Percentiles rank a stretch among this genome's conserved stretches.
Conservation (phyloP, 1,140 invertebrate species). For the Drosophila teissieri region DNA sequence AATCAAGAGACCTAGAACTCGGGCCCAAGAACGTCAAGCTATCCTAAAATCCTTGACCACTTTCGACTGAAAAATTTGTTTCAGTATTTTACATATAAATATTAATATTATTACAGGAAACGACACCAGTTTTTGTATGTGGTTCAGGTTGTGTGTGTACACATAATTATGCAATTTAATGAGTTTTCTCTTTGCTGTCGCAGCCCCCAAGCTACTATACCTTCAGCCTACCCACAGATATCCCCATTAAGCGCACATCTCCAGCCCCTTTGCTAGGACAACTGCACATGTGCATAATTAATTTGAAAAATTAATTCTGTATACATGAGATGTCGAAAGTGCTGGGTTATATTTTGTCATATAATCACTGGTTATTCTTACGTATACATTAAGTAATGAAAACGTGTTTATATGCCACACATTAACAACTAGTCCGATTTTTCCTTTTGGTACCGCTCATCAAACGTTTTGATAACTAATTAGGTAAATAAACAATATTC, state of each 20-base stretch:
- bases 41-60: constrained; percentile 65
- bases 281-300: constrained; percentile 76
- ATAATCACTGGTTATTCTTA: no score
- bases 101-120: constrained; percentile 74
- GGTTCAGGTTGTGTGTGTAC: constrained; percentile 40
- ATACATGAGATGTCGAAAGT: constrained; percentile 20
- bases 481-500: background rate
- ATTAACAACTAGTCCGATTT: background rate
- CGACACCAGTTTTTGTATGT: constrained; percentile 47
- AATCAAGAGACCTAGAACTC: constrained; percentile 5
- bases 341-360: no score
- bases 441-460: background rate
- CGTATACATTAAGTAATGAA: no score
- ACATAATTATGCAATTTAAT: constrained; percentile 80
- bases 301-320: constrained; percentile 69
- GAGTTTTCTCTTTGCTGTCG: constrained; percentile 67
- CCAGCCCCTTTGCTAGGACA: constrained; percentile 17
- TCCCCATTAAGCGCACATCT: background rate
- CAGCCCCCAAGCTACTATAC: constrained; percentile 31
- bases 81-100: constrained; percentile 76
- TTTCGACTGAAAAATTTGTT: constrained; percentile 42
- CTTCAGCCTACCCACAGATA: constrained; percentile 29
- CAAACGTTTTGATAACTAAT: background rate
- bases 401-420: background rate
- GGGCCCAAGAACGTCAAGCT: constrained; percentile 9